Conservation (phyloP, 1,140 invertebrate species). For the Drosophila kikkawai region DNA sequence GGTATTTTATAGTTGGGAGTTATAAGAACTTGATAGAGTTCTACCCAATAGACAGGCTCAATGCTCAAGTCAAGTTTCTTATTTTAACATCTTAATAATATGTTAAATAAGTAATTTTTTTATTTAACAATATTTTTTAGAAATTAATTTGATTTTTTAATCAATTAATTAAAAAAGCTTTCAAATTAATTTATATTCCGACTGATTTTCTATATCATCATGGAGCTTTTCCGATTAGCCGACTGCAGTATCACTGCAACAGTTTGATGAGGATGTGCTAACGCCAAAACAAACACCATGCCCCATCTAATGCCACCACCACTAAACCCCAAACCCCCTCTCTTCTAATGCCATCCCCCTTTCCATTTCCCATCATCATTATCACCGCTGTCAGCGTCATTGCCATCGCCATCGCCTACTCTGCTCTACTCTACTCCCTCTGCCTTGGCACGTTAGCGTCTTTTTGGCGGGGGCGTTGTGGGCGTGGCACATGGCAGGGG, state of each 20-base stretch:
- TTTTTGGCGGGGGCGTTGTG: conserved; percentile 15
- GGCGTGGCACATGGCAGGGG: conserved; percentile 8
- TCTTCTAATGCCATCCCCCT: conserved; percentile 12
- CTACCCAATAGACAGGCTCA: neutral
- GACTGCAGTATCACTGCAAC: conserved; percentile 24
- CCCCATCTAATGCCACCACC: conserved; percentile 4
- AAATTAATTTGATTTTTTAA: too few relatives aligned
- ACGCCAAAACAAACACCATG: conserved; percentile 5
- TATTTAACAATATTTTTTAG: neutral
- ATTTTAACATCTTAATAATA: neutral
- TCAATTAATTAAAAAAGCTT: too few relatives aligned
- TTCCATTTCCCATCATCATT: conserved; percentile 32
- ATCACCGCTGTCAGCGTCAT: conserved; percentile 31
- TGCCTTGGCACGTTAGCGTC: conserved; percentile 41
- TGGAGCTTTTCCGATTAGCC: conserved; percentile 4
- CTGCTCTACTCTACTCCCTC: conserved; percentile 14
- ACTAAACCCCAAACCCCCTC: neutral
- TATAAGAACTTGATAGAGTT: neutral
- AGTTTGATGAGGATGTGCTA: conserved; percentile 28
- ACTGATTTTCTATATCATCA: neutral
- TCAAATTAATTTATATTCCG: neutral
- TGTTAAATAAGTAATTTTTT: too few relatives aligned
- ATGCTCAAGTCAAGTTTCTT: too few relatives aligned
- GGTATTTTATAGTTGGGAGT: neutral
- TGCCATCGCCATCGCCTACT: conserved; percentile 38